phyloP scores from a whole-genome alignment of 92 coral and sea anemone species.

The Muricea muricata region DNA sequence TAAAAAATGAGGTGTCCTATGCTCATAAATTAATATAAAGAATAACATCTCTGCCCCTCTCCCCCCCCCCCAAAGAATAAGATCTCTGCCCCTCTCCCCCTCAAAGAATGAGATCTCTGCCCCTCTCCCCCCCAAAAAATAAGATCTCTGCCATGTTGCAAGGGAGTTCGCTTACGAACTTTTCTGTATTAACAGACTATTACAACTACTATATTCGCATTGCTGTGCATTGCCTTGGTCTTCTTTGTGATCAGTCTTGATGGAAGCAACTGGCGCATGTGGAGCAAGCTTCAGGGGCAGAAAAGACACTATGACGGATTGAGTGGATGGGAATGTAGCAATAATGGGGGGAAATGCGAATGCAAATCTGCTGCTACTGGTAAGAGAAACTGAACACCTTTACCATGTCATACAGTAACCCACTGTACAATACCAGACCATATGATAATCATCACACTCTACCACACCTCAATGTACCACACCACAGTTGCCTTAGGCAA shows the following conservation, averaged over 20 bases:
- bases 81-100: neutral
- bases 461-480: too few species aligned
- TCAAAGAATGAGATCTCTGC: too few species aligned
- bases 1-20: too few species aligned
- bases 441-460: too few species aligned
- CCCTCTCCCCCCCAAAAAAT: too few species aligned
- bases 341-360: neutral
- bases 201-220: neutral
- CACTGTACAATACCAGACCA: too few species aligned
- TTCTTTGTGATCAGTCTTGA: slow-evolving; percentile 25
- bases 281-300: neutral
- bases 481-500: too few species aligned
- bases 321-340: neutral
- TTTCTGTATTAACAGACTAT: slow-evolving; percentile 10
- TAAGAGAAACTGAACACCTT: too few species aligned
- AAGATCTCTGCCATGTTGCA: neutral
- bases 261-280: slow-evolving; percentile 3
- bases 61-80: too few species aligned
- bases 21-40: too few species aligned
- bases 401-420: too few species aligned
- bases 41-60: too few species aligned
- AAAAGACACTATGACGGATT: neutral
- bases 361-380: neutral
- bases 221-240: neutral
- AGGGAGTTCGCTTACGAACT: neutral